These are phyloP conservation scores for Clytia hemisphaerica DNA, from an alignment of 30 jellyfish, hydroid and myxozoan genomes.

Conservation along the genomic window DNA sequence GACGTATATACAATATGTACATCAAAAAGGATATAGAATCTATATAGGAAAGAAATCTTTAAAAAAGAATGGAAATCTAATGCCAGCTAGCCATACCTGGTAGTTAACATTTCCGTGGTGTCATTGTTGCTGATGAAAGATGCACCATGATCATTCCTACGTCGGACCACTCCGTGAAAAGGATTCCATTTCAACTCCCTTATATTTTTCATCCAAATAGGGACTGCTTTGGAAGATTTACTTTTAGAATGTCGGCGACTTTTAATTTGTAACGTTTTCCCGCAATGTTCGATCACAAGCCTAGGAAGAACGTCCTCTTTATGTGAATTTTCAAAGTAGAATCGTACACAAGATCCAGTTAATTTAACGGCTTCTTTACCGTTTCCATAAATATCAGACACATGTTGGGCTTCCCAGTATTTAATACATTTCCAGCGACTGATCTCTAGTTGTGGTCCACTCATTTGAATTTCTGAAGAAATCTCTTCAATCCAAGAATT, in stretches of 20 bases:
- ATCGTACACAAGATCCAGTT: conserved; percentile 85
- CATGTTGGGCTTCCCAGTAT: conserved; percentile 96
- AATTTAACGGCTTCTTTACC: conserved; percentile 56
- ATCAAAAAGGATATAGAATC: too few species aligned
- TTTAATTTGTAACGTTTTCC: conserved; percentile 49
- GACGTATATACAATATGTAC: too few species aligned
- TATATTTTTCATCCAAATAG: conserved; percentile 12
- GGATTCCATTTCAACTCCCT: neutral
- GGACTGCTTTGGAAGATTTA: conserved; percentile 19
- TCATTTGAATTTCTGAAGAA: conserved; percentile 73
- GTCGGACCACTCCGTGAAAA: too few species aligned
- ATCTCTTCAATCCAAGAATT: conserved; percentile 93
- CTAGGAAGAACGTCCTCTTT: conserved; percentile 71
- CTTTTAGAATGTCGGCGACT: too few species aligned
- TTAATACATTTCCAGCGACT: conserved; percentile 91
- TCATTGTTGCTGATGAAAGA: too few species aligned
- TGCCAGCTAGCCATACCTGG: too few species aligned
- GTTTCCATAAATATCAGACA: conserved; percentile 78
- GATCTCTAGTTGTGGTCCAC: conserved; percentile 69
- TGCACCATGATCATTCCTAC: too few species aligned
- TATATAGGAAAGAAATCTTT: too few species aligned
- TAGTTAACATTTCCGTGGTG: too few species aligned
- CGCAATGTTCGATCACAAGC: conserved; percentile 83
- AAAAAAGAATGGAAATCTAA: too few species aligned
- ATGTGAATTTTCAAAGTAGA: conserved; percentile 75